A percentile compares a stretch with the other conserved stretches of the same genome.
These are phyloP conservation scores for Endomychus coccineus DNA, from an alignment of 2,888 invertebrate species.

Conservation along the genomic window DNA sequence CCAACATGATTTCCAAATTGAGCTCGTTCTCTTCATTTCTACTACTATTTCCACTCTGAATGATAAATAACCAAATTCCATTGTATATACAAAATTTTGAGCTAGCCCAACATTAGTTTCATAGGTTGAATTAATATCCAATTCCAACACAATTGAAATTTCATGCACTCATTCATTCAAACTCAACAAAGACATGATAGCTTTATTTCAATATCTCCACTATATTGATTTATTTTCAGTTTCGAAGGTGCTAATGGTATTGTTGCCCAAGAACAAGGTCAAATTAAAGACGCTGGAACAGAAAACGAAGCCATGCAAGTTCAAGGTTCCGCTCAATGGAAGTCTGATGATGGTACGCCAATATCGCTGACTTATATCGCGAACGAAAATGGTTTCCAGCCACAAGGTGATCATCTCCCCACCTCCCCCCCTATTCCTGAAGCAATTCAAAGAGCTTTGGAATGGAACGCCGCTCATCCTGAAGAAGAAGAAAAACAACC, in stretches of 20 bases:
- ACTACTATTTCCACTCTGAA: no score
- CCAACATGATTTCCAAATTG: no score
- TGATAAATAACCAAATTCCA: no score
- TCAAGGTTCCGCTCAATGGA: constrained; percentile 61
- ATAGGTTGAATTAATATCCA: no score
- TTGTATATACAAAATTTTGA: no score
- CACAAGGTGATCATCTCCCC: constrained; percentile 66
- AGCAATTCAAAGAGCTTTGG: constrained; percentile 62
- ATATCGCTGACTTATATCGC: constrained; percentile 58
- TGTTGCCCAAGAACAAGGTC: constrained; percentile 55
- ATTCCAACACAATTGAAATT: no score
- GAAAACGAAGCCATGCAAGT: constrained; percentile 43
- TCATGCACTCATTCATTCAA: no score
- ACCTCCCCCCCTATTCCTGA: constrained; percentile 73
- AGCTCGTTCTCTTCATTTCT: no score
- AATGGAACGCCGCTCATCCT: constrained; percentile 52
- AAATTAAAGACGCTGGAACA: constrained; percentile 41
- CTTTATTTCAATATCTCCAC: no score
- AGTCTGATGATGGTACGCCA: constrained; percentile 58
- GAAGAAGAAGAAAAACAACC: constrained; percentile 32
- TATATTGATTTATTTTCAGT: no score
- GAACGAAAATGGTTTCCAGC: constrained; percentile 64
- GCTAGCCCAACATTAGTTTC: no score
- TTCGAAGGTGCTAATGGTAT: constrained; percentile 72
- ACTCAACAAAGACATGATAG: no score